These are phyloP conservation scores for Geopemphigus sp. DNA, from an alignment of 1,140 invertebrate species.

Conservation along the genomic window DNA sequence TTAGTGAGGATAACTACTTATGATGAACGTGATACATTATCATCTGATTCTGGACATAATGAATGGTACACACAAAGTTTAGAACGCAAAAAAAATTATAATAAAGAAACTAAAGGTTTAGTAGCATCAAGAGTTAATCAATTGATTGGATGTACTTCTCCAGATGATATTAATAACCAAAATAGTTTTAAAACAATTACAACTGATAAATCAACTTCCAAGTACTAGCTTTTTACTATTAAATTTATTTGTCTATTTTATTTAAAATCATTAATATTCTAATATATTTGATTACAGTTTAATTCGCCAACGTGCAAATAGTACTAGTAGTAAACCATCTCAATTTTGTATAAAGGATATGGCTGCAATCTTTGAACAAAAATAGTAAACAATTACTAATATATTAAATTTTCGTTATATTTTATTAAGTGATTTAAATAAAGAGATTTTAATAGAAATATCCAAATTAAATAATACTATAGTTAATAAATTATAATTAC, in stretches of 20 bases:
- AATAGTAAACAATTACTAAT: conserved; percentile 50
- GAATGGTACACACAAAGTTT: conserved; percentile 46
- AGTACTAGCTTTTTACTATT: background rate
- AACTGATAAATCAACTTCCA: background rate
- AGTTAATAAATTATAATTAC: conserved; percentile 9
- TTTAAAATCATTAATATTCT: background rate
- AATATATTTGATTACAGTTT: conserved; percentile 49
- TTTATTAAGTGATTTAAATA: background rate
- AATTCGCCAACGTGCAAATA: conserved; percentile 51
- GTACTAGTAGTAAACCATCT: conserved; percentile 57
- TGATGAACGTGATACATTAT: conserved; percentile 14
- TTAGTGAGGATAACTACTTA: conserved; percentile 29
- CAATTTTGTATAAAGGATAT: conserved; percentile 73
- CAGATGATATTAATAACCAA: conserved; percentile 21
- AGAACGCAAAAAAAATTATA: conserved; percentile 34
- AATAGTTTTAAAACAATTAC: conserved; percentile 54
- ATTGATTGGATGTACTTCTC: conserved; percentile 21
- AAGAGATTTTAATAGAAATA: background rate
- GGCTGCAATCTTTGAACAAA: conserved; percentile 71
- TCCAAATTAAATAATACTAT: background rate
- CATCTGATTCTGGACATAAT: background rate
- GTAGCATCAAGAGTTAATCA: conserved; percentile 39
- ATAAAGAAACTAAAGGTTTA: conserved; percentile 8
- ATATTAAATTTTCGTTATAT: conserved; percentile 2
- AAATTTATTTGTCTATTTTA: background rate